Conservation (phyloP, 1,140 invertebrate species). For the Kradibia gibbosae region DNA sequence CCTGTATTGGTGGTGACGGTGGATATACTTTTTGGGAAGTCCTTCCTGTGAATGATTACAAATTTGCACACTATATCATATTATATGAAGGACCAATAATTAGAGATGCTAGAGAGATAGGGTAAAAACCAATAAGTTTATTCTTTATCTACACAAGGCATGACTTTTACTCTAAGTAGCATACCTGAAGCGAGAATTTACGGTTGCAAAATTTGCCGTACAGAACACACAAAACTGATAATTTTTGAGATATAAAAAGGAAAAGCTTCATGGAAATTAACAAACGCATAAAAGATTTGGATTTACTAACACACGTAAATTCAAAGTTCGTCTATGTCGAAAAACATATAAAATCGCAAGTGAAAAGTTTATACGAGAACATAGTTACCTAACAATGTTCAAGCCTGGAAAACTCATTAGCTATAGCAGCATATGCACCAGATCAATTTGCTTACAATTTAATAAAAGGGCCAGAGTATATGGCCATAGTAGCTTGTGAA, state of each 20-base stretch:
- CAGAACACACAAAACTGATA: slow-evolving; percentile 54
- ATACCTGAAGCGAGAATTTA: neutral
- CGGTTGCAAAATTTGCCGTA: slow-evolving; percentile 44
- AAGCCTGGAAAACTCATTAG: slow-evolving; percentile 21
- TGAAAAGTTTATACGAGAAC: slow-evolving; percentile 38
- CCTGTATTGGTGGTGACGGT: slow-evolving; percentile 8
- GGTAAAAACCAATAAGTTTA: slow-evolving; percentile 51
- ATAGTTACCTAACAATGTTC: slow-evolving; percentile 25
- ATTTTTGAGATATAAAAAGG: slow-evolving; percentile 46
- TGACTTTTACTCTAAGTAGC: slow-evolving; percentile 43
- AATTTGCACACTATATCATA: slow-evolving; percentile 39
- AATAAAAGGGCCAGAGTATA: slow-evolving; percentile 44
- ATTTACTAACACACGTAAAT: slow-evolving; percentile 48
- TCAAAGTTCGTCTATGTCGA: slow-evolving; percentile 54
- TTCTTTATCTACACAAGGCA: slow-evolving; percentile 38
- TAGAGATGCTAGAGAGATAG: no score
- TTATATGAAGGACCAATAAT: slow-evolving; percentile 50
- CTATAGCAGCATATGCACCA: neutral
- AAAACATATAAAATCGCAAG: slow-evolving; percentile 44
- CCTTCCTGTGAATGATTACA: slow-evolving; percentile 35
- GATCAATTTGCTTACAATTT: slow-evolving; percentile 44
- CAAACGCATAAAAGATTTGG: slow-evolving; percentile 25
- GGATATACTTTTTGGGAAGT: slow-evolving; percentile 37
- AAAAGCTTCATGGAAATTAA: neutral
- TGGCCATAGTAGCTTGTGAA: slow-evolving; percentile 43